Percentiles rank a stretch among this genome's conserved stretches.
Evolutionary conservation across 2,113 vertebrate species (phyloP).

Genomic region (Xyliphius kryptos): DNA sequence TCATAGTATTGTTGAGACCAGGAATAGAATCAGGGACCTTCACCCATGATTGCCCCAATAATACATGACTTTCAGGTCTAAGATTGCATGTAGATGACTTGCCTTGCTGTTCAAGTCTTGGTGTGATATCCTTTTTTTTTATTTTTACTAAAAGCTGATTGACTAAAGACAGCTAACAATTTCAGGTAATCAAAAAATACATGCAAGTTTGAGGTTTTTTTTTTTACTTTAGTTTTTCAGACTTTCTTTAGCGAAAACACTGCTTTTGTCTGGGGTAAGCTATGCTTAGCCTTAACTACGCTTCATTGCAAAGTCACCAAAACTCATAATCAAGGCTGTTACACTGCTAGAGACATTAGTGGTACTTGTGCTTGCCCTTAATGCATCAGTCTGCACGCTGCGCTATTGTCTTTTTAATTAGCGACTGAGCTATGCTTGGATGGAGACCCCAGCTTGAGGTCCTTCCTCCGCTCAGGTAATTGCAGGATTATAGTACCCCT

Average conservation of each 20-base stretch:
- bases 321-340: background rate
- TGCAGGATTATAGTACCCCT: conserved; percentile 4
- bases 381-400: conserved; percentile 9
- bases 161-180: too few species aligned
- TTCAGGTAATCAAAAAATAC: too few species aligned
- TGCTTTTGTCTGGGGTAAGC: background rate
- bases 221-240: background rate
- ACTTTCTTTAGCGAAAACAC: background rate
- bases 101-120: too few species aligned
- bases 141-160: too few species aligned
- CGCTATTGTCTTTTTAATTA: conserved; percentile 20
- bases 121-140: too few species aligned
- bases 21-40: too few species aligned
- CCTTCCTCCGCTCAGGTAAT: background rate
- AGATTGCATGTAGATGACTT: too few species aligned
- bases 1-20: too few species aligned
- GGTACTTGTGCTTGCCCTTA: background rate
- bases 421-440: background rate
- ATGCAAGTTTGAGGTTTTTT: too few species aligned
- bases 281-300: background rate
- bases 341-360: background rate
- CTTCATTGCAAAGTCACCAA: conserved; percentile 1
- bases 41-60: too few species aligned
- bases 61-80: too few species aligned
- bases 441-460: conserved; percentile 5